Evolutionary conservation across 92 coral and sea anemone genomes (phyloP).

Genomic region (Porites evermanni): DNA sequence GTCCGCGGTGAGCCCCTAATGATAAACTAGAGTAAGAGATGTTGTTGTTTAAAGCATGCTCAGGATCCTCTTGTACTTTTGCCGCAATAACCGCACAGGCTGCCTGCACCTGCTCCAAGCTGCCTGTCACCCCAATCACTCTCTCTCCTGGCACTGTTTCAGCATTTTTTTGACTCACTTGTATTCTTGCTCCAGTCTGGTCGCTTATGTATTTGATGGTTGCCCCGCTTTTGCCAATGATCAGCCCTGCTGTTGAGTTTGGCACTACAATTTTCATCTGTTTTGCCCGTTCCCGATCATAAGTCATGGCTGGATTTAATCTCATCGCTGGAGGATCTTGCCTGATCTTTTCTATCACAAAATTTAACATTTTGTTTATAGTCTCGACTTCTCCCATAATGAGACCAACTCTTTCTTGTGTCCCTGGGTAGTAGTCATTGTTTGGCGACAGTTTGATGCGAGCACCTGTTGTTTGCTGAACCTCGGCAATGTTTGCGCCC

Average conservation of each 20-base stretch:
- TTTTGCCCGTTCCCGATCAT: conserved; percentile 91
- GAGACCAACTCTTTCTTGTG: conserved; percentile 97
- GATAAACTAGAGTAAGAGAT: conserved; percentile 87
- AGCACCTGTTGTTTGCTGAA: conserved; percentile 97
- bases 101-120: conserved; percentile 91
- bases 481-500: conserved; percentile 94
- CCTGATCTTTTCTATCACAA: conserved; percentile 95
- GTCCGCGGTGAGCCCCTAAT: conserved; percentile 34
- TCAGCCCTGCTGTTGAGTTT: conserved; percentile 98
- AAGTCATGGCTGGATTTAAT: conserved; percentile 76
- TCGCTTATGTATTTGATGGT: conserved; percentile 93
- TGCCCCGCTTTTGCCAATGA: conserved; percentile 94
- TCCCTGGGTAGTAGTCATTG: conserved; percentile 98
- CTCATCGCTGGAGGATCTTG: conserved; percentile 92
- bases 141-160: conserved; percentile 96
- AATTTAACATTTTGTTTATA: conserved; percentile 87
- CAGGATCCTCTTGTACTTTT: conserved; percentile 98
- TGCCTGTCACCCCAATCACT: conserved; percentile 85
- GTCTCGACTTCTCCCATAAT: conserved; percentile 97
- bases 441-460: conserved; percentile 95
- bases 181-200: conserved; percentile 96
- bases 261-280: conserved; percentile 97
- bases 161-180: conserved; percentile 95
- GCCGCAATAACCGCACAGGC: conserved; percentile 92
- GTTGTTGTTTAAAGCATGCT: conserved; percentile 96